Percentiles rank a stretch among this genome's conserved stretches.
These are phyloP conservation scores for Antigone vipio DNA, from an alignment of 2,113 vertebrate species.

Conservation along the genomic window DNA sequence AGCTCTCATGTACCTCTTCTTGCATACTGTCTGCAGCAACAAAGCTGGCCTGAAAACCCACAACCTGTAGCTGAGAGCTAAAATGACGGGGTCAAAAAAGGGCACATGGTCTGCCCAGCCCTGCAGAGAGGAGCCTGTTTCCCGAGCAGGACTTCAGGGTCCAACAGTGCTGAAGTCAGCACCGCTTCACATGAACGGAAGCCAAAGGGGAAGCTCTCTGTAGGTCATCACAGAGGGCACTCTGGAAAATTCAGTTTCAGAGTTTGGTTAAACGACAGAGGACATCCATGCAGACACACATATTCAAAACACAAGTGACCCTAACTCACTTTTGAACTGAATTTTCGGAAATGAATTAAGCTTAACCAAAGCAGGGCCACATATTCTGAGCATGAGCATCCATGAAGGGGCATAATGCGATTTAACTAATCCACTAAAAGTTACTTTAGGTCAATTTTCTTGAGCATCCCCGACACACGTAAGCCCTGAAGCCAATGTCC, in stretches of 20 bases:
- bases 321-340: not conserved
- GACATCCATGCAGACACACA: not conserved
- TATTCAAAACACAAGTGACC: not conserved
- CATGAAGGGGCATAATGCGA: not conserved
- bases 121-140: not conserved
- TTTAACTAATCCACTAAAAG: slow-evolving; percentile 19
- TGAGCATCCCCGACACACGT: not conserved
- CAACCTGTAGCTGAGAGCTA: not conserved
- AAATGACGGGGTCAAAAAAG: not conserved
- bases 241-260: not conserved
- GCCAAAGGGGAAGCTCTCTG: not conserved
- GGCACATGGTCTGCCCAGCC: fast-evolving
- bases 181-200: fast-evolving
- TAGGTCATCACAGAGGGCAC: not conserved
- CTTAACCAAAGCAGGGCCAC: not conserved
- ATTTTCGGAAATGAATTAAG: not conserved
- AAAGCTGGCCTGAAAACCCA: not conserved
- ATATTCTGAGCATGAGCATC: not conserved
- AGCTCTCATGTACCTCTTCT: not conserved
- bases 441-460: not conserved
- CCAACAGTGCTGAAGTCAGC: not conserved
- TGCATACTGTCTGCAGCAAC: not conserved
- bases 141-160: not conserved
- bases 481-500: not conserved
- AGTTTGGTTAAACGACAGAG: not conserved